These are phyloP conservation scores for Esox niger DNA, from an alignment of 2,113 vertebrate species.

Conservation along the genomic window DNA sequence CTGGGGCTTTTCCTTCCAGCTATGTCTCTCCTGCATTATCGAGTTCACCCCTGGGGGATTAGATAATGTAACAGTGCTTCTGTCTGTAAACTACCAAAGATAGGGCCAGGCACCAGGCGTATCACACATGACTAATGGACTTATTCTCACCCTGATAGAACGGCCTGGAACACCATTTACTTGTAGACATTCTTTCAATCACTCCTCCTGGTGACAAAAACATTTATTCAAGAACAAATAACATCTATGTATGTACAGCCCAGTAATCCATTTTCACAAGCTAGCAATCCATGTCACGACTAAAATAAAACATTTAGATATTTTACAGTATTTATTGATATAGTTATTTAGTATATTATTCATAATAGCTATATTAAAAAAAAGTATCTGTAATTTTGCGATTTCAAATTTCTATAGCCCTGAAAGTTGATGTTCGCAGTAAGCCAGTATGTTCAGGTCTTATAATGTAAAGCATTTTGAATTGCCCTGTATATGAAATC, in stretches of 20 bases:
- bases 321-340: no score
- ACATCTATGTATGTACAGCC: not conserved
- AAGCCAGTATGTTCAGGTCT: no score
- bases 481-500: no score
- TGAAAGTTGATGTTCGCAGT: no score
- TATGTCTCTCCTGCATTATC: slow-evolving; percentile 42
- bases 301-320: not conserved
- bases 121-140: slow-evolving; percentile 70
- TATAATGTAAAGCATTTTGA: no score
- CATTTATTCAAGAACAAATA: slow-evolving; percentile 46
- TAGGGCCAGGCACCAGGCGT: slow-evolving; percentile 55
- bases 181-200: slow-evolving; percentile 62
- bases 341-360: no score
- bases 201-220: slow-evolving; percentile 39
- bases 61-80: slow-evolving; percentile 51
- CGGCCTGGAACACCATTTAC: slow-evolving; percentile 48
- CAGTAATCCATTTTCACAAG: no score
- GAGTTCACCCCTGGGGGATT: slow-evolving; percentile 49
- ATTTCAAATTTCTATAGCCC: no score
- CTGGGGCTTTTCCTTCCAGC: slow-evolving; percentile 16
- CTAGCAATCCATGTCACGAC: not conserved
- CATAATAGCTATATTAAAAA: no score
- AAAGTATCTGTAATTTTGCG: no score
- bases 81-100: slow-evolving; percentile 40
- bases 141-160: slow-evolving; percentile 59